phyloP scores from a whole-genome alignment of 2,888 invertebrate species.

The Drosophila cracens region DNA sequence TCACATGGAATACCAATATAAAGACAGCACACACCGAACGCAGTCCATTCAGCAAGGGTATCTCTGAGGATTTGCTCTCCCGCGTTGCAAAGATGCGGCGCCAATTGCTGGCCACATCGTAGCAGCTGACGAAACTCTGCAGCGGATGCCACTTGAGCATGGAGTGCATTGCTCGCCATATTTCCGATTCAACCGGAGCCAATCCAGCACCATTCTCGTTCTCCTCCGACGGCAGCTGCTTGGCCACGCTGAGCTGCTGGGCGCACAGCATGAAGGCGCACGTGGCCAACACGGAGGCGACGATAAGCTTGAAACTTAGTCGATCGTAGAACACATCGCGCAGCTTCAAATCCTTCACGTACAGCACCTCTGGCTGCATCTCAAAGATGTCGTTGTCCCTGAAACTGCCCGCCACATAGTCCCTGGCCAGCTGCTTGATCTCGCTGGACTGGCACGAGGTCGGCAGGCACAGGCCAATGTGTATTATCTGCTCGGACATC shows the following conservation, averaged over 20 bases:
- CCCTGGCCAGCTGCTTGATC: constrained; percentile 82
- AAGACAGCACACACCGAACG: constrained; percentile 83
- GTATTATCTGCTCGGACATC: constrained; percentile 85
- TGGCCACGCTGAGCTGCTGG: constrained; percentile 55
- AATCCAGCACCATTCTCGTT: constrained; percentile 34
- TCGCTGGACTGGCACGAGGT: constrained; percentile 85
- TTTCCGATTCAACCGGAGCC: constrained; percentile 67
- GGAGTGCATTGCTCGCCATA: constrained; percentile 57
- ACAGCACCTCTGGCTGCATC: constrained; percentile 82
- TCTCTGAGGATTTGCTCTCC: constrained; percentile 72
- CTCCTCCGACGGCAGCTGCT: constrained; percentile 41
- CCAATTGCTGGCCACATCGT: constrained; percentile 80
- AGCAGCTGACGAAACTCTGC: constrained; percentile 82
- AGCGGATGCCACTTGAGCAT: constrained; percentile 61
- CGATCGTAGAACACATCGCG: constrained; percentile 79
- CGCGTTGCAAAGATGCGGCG: constrained; percentile 67
- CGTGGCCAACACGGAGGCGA: constrained; percentile 69
- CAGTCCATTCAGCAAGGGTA: constrained; percentile 84
- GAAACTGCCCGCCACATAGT: constrained; percentile 77
- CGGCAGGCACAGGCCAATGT: constrained; percentile 86
- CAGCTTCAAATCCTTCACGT: constrained; percentile 83
- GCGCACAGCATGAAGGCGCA: constrained; percentile 74
- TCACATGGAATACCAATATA: constrained; percentile 84
- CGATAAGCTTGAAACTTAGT: constrained; percentile 77
- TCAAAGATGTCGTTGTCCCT: constrained; percentile 82